phyloP scores from a whole-genome alignment of 2,888 invertebrate species.

The Drosophila austrosaltans region DNA sequence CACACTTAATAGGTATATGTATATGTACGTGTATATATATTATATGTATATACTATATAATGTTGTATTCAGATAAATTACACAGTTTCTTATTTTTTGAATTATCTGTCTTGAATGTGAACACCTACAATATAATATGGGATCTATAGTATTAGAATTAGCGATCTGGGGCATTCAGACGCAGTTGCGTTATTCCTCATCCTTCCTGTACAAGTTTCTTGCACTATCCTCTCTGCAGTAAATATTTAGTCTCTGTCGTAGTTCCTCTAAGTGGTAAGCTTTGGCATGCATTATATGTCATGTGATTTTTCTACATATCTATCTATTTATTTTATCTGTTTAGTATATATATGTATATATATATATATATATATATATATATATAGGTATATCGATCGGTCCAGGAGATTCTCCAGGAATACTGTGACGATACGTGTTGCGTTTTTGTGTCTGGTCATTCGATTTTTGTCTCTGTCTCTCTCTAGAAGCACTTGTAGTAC shows the following conservation, averaged over 20 bases:
- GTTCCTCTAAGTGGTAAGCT: conserved; percentile 77
- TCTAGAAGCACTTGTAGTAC: conserved; percentile 81
- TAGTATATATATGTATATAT: conserved; percentile 29
- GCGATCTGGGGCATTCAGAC: conserved; percentile 4
- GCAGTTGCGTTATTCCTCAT: conserved; percentile 1
- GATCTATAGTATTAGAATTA: conserved; percentile 45
- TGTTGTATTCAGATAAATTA: conserved; percentile 61
- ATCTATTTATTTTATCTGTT: conserved; percentile 34
- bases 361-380: conserved; percentile 35
- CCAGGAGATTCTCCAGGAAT: conserved; percentile 52
- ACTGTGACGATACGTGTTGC: conserved; percentile 36
- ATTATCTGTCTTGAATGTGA: conserved; percentile 16
- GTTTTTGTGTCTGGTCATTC: conserved; percentile 22
- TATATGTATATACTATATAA: conserved; percentile 28
- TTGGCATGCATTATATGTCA: conserved; percentile 83
- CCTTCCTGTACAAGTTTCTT: conserved; percentile 57
- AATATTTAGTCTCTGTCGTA: conserved; percentile 49
- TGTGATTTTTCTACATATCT: conserved; percentile 63
- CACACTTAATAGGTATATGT: conserved; percentile 74
- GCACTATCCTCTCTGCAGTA: conserved; percentile 54
- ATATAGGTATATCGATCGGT: conserved; percentile 38
- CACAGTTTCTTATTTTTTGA: conserved; percentile 56
- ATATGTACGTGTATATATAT: conserved; percentile 22
- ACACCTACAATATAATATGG: conserved; percentile 58
- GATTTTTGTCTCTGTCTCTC: conserved; percentile 16